These are phyloP conservation scores for Bruchidius siliquastri DNA, from an alignment of 2,888 invertebrate genomes.

Conservation along the genomic window DNA sequence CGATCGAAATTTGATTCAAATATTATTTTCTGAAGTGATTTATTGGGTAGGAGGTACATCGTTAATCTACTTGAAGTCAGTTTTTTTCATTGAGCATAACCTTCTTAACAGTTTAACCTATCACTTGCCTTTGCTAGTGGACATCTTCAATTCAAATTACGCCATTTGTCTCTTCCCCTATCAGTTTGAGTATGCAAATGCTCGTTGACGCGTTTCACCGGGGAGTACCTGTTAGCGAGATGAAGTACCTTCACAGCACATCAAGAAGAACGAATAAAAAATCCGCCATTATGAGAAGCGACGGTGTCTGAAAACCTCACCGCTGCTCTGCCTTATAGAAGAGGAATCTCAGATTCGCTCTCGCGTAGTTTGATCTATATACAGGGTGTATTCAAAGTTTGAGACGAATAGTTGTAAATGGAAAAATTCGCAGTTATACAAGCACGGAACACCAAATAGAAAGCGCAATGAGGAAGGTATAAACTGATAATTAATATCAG, in stretches of 20 bases:
- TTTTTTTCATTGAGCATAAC: too few species aligned
- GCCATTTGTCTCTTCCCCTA: not conserved
- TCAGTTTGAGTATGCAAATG: not conserved
- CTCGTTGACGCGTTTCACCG: not conserved
- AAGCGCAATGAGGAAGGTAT: too few species aligned
- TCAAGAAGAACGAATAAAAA: conserved; percentile 12
- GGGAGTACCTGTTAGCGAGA: not conserved
- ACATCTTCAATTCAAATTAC: not conserved
- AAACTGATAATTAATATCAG: too few species aligned
- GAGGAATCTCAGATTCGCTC: not conserved
- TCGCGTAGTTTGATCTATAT: not conserved
- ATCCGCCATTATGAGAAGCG: conserved; percentile 8
- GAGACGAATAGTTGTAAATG: not conserved
- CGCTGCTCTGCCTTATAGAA: not conserved
- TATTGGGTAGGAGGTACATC: too few species aligned
- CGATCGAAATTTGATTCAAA: too few species aligned
- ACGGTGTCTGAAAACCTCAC: not conserved
- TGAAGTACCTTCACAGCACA: conserved; percentile 4
- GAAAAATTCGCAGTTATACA: too few species aligned
- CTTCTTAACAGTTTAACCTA: too few species aligned
- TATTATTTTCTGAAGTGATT: too few species aligned
- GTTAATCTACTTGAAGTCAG: too few species aligned
- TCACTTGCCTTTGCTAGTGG: too few species aligned
- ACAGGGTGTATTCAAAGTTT: not conserved
- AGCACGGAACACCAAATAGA: too few species aligned